Evolutionary conservation across 2,888 invertebrate genomes (phyloP), one percentile per base, ranked within the genome.

Genomic region (Polymixis lichenea): DNA sequence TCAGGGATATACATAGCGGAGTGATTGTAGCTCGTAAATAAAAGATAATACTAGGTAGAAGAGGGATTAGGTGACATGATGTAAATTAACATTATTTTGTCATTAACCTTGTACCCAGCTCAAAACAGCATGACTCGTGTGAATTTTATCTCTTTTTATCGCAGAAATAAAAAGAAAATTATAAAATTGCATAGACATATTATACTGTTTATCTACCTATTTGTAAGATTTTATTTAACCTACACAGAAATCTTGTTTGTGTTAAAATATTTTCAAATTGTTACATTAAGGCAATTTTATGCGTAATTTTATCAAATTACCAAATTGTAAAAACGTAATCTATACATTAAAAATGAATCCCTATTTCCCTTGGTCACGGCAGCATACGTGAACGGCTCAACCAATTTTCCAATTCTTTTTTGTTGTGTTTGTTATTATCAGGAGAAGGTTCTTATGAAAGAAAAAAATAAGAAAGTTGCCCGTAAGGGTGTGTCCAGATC

Each of bases 31-130:
- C 17, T 67, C 51, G 19, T 69, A 69, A 58, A 68, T 66, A 72
- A 46, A 15, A 58, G 64, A 78, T 78, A 71, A 71, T 60, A 46
- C 28, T 28, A 69, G 28, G 38, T 67, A 60, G 60, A 43, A 43
- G 15, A 51, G 28, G 67, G 53, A 73, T 82, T 71, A 73, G 25
- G 32, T 28, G 32, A 17, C 19, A 32, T 69, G 15, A 60, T 56
- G 17, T 53, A 72, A 71, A 78, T 67, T 60, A 58, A 70, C n/a
- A 70, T 73, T 73, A 58, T 77, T 77, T 73, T 53, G 66, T 69
- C 56, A 82, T 70, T 70, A 82, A 67, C 78, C 82, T 82, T 72
- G 82, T 72, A 80, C 46, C n/a, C 25, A 32, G 60, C 32, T 79
- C 28, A 56, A 78, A 73, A 43, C 49, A 43, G 13, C n/a, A 56